Base-by-base conservation (phyloP, 2,888 invertebrate species). In the Unio pictorum region DNA sequence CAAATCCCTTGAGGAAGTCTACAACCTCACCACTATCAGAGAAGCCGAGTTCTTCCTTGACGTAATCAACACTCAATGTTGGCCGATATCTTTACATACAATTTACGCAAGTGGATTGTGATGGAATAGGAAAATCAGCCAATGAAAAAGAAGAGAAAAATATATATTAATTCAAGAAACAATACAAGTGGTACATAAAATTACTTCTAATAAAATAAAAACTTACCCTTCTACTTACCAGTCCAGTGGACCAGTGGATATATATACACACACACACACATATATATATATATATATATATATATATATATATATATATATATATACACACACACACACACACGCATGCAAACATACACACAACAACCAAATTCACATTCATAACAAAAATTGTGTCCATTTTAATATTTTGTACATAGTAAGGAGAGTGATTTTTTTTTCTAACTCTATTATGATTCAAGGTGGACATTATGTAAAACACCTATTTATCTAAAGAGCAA, bases 11-110 rank as follows among this genome's bases (percentile, higher is more conserved):
- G 90, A 98, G 93, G 94, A 97, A 98, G 91, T 95, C 95, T 91
- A 94, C 92, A 91, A 95, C 95, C 91, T 95, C 95, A 91, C 94
- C 94, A 90, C 91, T 92, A 84, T 94, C 94, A 88, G 94, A 93
- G 93, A 97, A 97, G 89, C 95, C 96, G 93, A 98, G 93, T 92
- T 95, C 94, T 91, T 94, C 93, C 90, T 93, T 92, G 92, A 98
- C 93, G 93, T 94, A 95, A 91, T 94, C 94, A 92, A 96, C 93
- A 87, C 95, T 94, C 92, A 98, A 93, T 91, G 93, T 93, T 92
- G 96, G 97, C 89, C 97, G 97, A 93, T 96, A 97, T 93, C 97
- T 76, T 80, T 73, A 76, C 73, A 65, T 66, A 74, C 65, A 72
- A 71, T 62, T 71, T 75, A 68, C 68, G 72, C 71, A 68, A 73